phyloP scores from a whole-genome alignment of 1,140 invertebrate genomes.

The Drosophila mauritiana region DNA sequence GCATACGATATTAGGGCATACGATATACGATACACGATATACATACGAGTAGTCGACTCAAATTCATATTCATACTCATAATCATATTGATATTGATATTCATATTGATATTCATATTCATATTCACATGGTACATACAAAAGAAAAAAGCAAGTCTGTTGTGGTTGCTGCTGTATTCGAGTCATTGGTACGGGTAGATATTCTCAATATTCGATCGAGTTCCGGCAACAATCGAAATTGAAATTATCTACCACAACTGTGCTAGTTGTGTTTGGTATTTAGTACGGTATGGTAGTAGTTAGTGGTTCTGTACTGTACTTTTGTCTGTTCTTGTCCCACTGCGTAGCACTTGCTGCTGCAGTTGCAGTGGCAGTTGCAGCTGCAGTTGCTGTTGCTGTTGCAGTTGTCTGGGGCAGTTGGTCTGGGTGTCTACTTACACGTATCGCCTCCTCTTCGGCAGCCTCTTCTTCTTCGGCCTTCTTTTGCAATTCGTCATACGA shows the following conservation, averaged over 20 bases:
- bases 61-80: slow-evolving; percentile 13
- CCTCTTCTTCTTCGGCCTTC: slow-evolving; percentile 98
- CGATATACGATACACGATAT: slow-evolving; percentile 58
- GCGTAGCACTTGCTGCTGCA: slow-evolving; percentile 40
- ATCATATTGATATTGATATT: slow-evolving; percentile 15
- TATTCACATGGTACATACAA: slow-evolving; percentile 57
- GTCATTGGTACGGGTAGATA: slow-evolving; percentile 55
- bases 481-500: slow-evolving; percentile 99
- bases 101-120: slow-evolving; percentile 5
- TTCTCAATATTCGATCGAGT: slow-evolving; percentile 68
- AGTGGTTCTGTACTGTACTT: neutral
- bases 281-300: neutral
- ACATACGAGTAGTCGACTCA: slow-evolving; percentile 58
- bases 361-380: slow-evolving; percentile 5
- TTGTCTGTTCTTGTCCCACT: slow-evolving; percentile 25
- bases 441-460: slow-evolving; percentile 95
- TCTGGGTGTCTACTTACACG: slow-evolving; percentile 87
- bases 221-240: slow-evolving; percentile 72
- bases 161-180: slow-evolving; percentile 16
- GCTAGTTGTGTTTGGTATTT: slow-evolving; percentile 14
- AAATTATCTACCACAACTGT: slow-evolving; percentile 70
- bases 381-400: slow-evolving; percentile 16
- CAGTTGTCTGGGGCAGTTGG: slow-evolving; percentile 20
- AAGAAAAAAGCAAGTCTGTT: slow-evolving; percentile 80
- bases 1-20: slow-evolving; percentile 45